Evolutionary conservation across 2,797 vertebrate species (phyloP).

Genomic region (Loris lydekkerianus): DNA sequence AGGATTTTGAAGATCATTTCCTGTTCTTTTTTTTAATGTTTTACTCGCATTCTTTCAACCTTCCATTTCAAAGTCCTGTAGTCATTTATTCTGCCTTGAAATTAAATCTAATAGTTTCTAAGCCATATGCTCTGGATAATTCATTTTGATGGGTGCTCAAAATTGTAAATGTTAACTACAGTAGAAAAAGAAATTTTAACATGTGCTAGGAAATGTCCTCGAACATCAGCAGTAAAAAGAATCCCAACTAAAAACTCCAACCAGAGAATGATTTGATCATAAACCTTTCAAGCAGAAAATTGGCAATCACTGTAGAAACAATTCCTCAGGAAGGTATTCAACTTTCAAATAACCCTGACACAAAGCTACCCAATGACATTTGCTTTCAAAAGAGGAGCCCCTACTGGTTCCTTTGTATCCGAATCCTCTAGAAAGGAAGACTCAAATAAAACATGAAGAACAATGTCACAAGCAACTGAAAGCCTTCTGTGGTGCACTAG

Average conservation of each 20-base stretch:
- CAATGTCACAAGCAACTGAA: neutral
- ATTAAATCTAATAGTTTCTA: constrained; percentile 78
- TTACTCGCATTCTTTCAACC: neutral
- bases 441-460: neutral
- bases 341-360: constrained; percentile 89
- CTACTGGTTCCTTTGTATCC: neutral
- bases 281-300: constrained; percentile 91
- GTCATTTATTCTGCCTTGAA: constrained; percentile 81
- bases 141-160: constrained; percentile 83
- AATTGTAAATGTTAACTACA: constrained; percentile 87
- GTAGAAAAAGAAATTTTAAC: constrained; percentile 80
- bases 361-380: constrained; percentile 80
- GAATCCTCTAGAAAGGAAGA: neutral
- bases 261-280: constrained; percentile 87
- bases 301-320: constrained; percentile 89
- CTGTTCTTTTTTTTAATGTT: neutral
- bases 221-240: constrained; percentile 81
- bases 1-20: constrained; percentile 48
- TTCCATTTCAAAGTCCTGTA: constrained; percentile 70
- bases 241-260: constrained; percentile 83
- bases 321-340: constrained; percentile 89
- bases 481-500: neutral
- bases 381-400: constrained; percentile 77
- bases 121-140: constrained; percentile 76
- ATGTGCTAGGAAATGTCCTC: constrained; percentile 78